Base-by-base conservation (phyloP, 2,888 invertebrate species). In the Yponomeuta malinellus region DNA sequence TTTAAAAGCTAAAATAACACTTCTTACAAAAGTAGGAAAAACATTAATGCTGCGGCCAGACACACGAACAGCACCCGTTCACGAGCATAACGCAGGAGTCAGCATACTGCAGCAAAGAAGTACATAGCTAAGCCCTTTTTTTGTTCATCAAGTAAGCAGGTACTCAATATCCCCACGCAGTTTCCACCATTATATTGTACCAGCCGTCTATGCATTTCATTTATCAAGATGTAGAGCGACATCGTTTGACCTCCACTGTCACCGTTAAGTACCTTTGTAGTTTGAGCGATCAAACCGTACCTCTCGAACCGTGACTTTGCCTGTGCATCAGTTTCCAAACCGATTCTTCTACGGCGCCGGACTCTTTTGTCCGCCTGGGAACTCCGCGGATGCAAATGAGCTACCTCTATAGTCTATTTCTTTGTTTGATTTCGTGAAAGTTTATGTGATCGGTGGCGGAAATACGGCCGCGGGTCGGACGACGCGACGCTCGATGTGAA, bases 401-500 rank as follows among this genome's bases (percentile, higher is more conserved):
- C 84, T 80, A 80, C 85, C 86, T 89, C 87, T 87, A 90, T 59
- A 12, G 52, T 59, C 52, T 89, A 90, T 90, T 90, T 91, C 91
- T 91, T 91, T 91, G 91, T 91, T 91, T 91, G 91, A 91, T 91
- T 90, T 91, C 90, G 91, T 90, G 91, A 91, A 91, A 91, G 90
- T 92, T 89, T 89, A 90, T 90, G 89, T 90, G 90, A 90, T 90
- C 88, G 90, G 88, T 84, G 86, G 52, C 88, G 89, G 90, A 89
- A 90, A 89, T 87, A 86, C 88, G 87, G 88, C 81, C 86, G 88
- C 87, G 87, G 70, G 72, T 81, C 84, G 84, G 85, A 79, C 79
- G 70, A 43, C 68, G 59, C 63, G 65, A 33, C 64, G 48, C 48
- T n/a, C 85, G 88, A 88, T 91, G 91, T 89, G 91, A 90, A 90